Evolutionary conservation across 2,797 vertebrate species (phyloP).

Genomic region (Champsocephalus esox): DNA sequence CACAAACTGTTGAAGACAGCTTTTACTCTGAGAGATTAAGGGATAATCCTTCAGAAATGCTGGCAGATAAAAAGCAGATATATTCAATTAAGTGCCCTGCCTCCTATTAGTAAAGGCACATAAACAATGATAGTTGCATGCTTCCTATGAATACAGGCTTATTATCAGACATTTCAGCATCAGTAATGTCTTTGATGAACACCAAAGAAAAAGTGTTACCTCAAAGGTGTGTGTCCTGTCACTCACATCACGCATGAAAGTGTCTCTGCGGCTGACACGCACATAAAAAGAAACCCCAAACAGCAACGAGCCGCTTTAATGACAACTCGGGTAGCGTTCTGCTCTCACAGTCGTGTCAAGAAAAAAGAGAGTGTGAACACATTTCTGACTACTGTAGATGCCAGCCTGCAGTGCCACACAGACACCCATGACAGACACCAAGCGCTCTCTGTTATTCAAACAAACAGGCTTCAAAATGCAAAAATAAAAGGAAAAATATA

Average conservation of each 20-base stretch:
- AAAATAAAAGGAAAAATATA: slow-evolving; percentile 35
- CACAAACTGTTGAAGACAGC: slow-evolving; percentile 49
- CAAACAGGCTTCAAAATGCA: slow-evolving; percentile 42
- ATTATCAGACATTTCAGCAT: slow-evolving; percentile 37
- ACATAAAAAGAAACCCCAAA: slow-evolving; percentile 29
- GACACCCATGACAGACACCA: slow-evolving; percentile 54
- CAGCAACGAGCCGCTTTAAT: slow-evolving; percentile 56
- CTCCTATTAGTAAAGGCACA: slow-evolving; percentile 32
- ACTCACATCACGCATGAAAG: slow-evolving; percentile 46
- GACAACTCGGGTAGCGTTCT: slow-evolving; percentile 65
- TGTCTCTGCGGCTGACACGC: slow-evolving; percentile 32
- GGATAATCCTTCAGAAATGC: slow-evolving; percentile 67
- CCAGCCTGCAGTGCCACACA: slow-evolving; percentile 59
- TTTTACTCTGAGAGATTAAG: slow-evolving; percentile 60
- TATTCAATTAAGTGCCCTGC: slow-evolving; percentile 52
- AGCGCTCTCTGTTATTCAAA: slow-evolving; percentile 48
- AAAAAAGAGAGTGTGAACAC: slow-evolving; percentile 50
- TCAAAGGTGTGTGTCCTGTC: slow-evolving; percentile 37
- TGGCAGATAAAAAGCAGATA: slow-evolving; percentile 59
- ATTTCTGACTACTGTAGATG: slow-evolving; percentile 51
- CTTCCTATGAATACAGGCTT: slow-evolving; percentile 29
- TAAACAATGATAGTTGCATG: slow-evolving; percentile 23
- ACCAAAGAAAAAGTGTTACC: slow-evolving; percentile 32
- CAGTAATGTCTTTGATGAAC: slow-evolving; percentile 35
- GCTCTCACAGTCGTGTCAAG: slow-evolving; percentile 50